Evolutionary conservation across 2,888 invertebrate species (phyloP).

Genomic region (Dryadula phaetusa): DNA sequence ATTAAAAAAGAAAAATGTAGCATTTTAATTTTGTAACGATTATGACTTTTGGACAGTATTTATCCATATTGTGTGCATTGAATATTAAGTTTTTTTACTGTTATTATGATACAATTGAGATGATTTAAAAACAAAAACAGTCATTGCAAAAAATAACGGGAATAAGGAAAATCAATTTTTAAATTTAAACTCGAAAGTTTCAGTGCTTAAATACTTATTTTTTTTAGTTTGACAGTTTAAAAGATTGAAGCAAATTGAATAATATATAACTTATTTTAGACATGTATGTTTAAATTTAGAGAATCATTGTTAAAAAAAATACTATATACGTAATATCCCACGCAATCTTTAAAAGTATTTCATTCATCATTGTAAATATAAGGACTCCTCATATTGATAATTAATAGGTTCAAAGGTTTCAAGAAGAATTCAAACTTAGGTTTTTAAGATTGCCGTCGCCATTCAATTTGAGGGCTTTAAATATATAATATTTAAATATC

Average conservation of each 20-base stretch:
- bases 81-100: constrained; percentile 15
- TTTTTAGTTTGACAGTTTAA: no score
- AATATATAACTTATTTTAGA: neutral
- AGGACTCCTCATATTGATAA: neutral
- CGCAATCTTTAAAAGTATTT: no score
- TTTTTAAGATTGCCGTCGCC: constrained; percentile 3
- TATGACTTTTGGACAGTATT: constrained; percentile 13
- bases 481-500: no score
- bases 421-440: neutral
- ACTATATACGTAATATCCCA: neutral
- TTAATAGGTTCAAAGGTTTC: constrained; percentile 14
- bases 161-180: neutral
- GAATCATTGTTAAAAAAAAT: neutral
- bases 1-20: neutral
- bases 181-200: neutral
- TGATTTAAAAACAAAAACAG: neutral
- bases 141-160: neutral
- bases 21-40: neutral
- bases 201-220: neutral
- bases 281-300: neutral
- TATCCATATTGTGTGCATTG: constrained; percentile 11
- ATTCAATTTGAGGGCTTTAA: neutral
- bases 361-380: neutral
- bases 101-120: neutral
- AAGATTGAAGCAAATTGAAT: no score